Conservation (phyloP, 1,140 invertebrate species). For the Drosophila kanapiae region DNA sequence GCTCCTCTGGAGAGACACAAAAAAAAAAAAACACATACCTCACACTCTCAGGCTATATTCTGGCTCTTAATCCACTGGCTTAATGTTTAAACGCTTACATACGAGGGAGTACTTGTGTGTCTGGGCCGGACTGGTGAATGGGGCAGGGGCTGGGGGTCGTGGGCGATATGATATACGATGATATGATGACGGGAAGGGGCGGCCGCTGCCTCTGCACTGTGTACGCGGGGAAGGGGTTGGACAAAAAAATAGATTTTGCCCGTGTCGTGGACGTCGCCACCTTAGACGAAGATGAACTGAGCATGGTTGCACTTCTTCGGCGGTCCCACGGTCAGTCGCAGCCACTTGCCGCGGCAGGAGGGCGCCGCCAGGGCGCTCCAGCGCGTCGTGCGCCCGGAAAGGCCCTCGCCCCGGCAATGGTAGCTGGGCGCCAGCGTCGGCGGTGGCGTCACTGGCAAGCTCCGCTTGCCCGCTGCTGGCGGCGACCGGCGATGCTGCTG, state of each 20-base stretch:
- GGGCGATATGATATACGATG: conserved; percentile 31
- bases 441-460: conserved; percentile 33
- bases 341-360: conserved; percentile 94
- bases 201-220: conserved; percentile 6
- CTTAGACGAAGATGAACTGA: conserved; percentile 89
- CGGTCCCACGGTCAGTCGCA: conserved; percentile 88
- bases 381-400: conserved; percentile 89
- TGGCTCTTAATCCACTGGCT: conserved; percentile 66
- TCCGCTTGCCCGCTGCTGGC: conserved; percentile 18
- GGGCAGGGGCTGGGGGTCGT: background rate
- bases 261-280: background rate
- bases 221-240: background rate
- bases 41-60: conserved; percentile 26
- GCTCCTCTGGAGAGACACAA: conserved; percentile 19
- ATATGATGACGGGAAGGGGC: conserved; percentile 25
- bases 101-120: conserved; percentile 48
- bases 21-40: conserved; percentile 59
- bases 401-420: conserved; percentile 92
- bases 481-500: conserved; percentile 14
- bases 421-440: conserved; percentile 86
- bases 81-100: conserved; percentile 69
- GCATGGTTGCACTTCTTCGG: conserved; percentile 87
- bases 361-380: conserved; percentile 92
- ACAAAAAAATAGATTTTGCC: conserved; percentile 32
- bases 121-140: background rate